These are phyloP conservation scores for Auanema freiburgensis DNA, from an alignment of 2,888 invertebrate species.

Conservation along the genomic window DNA sequence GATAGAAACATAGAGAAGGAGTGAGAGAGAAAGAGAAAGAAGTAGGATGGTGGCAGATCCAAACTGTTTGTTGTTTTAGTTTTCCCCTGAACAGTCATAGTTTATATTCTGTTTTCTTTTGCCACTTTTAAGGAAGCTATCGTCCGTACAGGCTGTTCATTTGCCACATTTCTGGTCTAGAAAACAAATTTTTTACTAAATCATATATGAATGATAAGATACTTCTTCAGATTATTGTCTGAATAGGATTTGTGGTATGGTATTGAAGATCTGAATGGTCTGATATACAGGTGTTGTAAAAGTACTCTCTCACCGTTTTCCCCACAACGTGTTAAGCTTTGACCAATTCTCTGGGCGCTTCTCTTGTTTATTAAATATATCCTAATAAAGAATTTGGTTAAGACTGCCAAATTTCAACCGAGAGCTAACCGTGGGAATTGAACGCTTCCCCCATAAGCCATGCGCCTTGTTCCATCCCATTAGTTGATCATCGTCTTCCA, in stretches of 20 bases:
- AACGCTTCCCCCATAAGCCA: slow-evolving; percentile 43
- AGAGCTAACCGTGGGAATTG: background rate
- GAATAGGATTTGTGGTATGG: background rate
- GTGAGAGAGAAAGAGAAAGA: slow-evolving; percentile 11
- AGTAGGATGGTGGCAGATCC: slow-evolving; percentile 10
- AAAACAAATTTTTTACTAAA: slow-evolving; percentile 7
- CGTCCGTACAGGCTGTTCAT: background rate
- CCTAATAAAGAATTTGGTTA: background rate
- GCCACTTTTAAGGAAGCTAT: background rate
- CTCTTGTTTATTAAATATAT: slow-evolving; percentile 20
- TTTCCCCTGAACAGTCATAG: slow-evolving; percentile 4
- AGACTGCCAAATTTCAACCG: background rate
- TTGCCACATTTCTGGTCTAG: background rate
- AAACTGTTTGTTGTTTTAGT: slow-evolving; percentile 5
- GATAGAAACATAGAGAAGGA: background rate
- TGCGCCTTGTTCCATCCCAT: slow-evolving; percentile 45
- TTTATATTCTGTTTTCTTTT: slow-evolving; percentile 3
- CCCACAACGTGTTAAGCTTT: slow-evolving; percentile 46
- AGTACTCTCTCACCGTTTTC: slow-evolving; percentile 36
- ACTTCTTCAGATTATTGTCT: too few species aligned
- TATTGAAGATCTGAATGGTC: background rate
- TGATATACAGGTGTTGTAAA: background rate
- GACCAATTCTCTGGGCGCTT: slow-evolving; percentile 43
- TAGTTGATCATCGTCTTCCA: slow-evolving; percentile 28
- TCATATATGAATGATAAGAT: background rate